A percentile compares a stretch with the other conserved stretches of the same genome.
Evolutionary conservation across 2,113 vertebrate species (phyloP).

Genomic region (Peromyscus polionotus): DNA sequence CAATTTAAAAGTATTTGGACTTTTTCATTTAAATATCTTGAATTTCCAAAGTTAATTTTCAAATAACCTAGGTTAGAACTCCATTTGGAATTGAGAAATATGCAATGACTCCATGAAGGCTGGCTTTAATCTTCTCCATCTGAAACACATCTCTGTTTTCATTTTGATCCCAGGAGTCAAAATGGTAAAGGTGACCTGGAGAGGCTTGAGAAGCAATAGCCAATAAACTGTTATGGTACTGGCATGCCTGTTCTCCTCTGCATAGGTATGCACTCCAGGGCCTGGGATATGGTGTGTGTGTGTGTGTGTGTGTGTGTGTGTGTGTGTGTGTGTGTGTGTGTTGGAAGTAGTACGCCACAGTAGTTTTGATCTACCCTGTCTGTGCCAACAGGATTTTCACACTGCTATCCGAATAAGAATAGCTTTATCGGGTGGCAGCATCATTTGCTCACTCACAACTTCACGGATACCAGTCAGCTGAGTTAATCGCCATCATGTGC

Average conservation of each 20-base stretch:
- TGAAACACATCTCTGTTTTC: neutral
- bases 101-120: neutral
- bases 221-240: neutral
- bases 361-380: neutral
- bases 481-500: constrained; percentile 12
- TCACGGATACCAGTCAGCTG: neutral
- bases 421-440: neutral
- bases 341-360: neutral
- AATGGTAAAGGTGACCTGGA: neutral
- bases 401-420: neutral
- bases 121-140: neutral
- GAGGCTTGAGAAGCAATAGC: neutral
- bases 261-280: neutral
- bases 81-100: constrained; percentile 29
- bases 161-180: constrained; percentile 21
- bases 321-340: neutral
- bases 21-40: constrained; percentile 58
- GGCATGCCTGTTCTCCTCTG: neutral
- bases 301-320: neutral
- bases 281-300: neutral
- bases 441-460: neutral
- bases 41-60: constrained; percentile 56
- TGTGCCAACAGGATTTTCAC: neutral
- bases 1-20: constrained; percentile 22
- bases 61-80: constrained; percentile 28